Base-by-base conservation (phyloP, 2,888 invertebrate genomes). In the Diaperis boleti region DNA sequence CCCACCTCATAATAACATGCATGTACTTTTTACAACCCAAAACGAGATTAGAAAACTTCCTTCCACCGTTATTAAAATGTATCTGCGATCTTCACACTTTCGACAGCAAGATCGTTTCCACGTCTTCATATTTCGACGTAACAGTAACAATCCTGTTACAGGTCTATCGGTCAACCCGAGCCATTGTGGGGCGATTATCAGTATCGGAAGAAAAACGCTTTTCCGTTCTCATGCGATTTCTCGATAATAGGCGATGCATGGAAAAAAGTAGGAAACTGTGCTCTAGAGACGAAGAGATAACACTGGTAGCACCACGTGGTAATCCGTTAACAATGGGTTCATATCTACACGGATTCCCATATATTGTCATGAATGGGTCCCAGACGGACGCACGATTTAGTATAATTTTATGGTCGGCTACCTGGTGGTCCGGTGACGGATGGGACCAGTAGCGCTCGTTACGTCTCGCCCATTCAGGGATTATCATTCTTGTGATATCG, bases 391-490 rank as follows among this genome's bases (percentile, higher is more conserved):
- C 78, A 79, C 79, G 79, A 79, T 79, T 80, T 80, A 79, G 79
- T 79, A 79, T 80, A 80, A 80, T 80, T 79, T 80, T 79, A 80
- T 79, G 76, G 77, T 73, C 67, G 76, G 72, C 79, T 79, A 79
- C 79, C 78, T 79, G 80, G 80, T 80, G 79, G 80, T 79, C 79
- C 73, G 62, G 76, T 80, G 80, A 79, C 78, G 78, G 78, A 79
- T 79, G 78, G 74, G 75, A 75, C 78, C 77, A 74, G 78, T 78
- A 77, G 78, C 76, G 74, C 77, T 76, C 75, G 75, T 76, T 76
- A 77, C 74, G 76, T 76, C 78, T 77, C 73, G 74, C 76, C 77
- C 76, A 77, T 78, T 78, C 76, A 76, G 70, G 78, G 76, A 78
- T 78, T 78, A 78, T 78, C 77, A 77, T 78, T 77, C 77, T 71